Evolutionary conservation across 1,140 invertebrate species (phyloP), one percentile per base, ranked within the genome.

Genomic region (Magallana angulata): DNA sequence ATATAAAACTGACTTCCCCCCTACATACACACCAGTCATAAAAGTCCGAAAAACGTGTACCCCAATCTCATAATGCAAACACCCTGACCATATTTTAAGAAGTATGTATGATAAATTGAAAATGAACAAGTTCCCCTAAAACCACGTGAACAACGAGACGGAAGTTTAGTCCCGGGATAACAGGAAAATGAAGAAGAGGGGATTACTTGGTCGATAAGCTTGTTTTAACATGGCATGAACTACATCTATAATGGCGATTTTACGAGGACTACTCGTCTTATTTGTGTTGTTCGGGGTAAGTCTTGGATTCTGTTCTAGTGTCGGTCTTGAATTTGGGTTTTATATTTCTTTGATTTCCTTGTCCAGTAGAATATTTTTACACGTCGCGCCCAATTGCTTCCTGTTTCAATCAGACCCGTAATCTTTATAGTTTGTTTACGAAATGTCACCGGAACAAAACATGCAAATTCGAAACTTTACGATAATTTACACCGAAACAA

Each of bases 151-250:
- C 68, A 9, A 6, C 36, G 4, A 24, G 68, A 12, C 68, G 68
- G 68, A 76, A 76, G 68, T 76, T 24, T 30, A 76, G 36, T 30
- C 68, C 68, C 68, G 68, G 68, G 24, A 76, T 76, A 76, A 76
- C 68, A 76, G 68, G 68, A 76, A 76, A 76, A 76, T 76, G 68
- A 30, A 76, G 68, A 76, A 76, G 68, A 76, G 68, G 68, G 24
- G 68, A 76, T 76, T 76, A 62, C 60, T 62, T 62, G 14, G 60
- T n/a, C n/a, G 14, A 6, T 12, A 76, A 36, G 24, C 24, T 76
- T 76, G 68, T 24, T 30, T 14, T 76, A 24, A 11, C 68, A 76
- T 76, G 68, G 68, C 24, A 12, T 76, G 24, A 76, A 76, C 18
- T 14, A 24, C 18, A 76, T 48, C 36, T 30, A 76, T 24, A 76